Evolutionary conservation across 2,888 invertebrate genomes (phyloP), one percentile per base, ranked within the genome.

Genomic region (Cephus nigrinus): DNA sequence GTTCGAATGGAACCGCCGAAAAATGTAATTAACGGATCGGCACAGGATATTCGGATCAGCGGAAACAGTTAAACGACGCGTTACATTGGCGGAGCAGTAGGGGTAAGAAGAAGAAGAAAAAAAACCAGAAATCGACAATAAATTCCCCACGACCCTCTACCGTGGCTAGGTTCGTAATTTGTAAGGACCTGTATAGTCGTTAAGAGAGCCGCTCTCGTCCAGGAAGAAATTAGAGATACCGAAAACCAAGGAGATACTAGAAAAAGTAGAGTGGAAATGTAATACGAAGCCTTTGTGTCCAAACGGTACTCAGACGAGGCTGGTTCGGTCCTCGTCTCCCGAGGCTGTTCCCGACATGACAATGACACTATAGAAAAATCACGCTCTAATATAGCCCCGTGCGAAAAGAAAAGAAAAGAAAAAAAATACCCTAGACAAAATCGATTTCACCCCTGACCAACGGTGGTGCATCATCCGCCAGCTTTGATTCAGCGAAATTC

Each of bases 401-500:
- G 33, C 31, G 15, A 35, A 23, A 23, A 9, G 40, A 80, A 79
- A 69, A 76, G n/a, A 68, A 34, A 31, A 31, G 31, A 32, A 32
- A 34, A 73, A 32, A 23, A 35, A 73, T 75, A 55, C 76, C 82
- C 84, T 88, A 86, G 88, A 88, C 85, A 81, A 90, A 89, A 90
- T 90, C 88, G 90, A 90, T 90, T 87, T 82, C 77, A 77, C 75
- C 78, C 84, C 80, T 75, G 78, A 79, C 80, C 72, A 31, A 78
- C 74, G 75, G 75, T 36, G 76, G 71, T 76, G 80, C 80, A 80
- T 55, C 79, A 76, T 81, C 80, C 81, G 81, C 75, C 86, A 31
- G 88, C 89, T 90, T 91, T 88, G 91, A 91, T 91, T 91, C 91
- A 91, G 91, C 91, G 91, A 91, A 91, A 91, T 91, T 91, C 86